Base-by-base conservation (phyloP, 2,797 vertebrate species). In the Bovichtus variegatus region DNA sequence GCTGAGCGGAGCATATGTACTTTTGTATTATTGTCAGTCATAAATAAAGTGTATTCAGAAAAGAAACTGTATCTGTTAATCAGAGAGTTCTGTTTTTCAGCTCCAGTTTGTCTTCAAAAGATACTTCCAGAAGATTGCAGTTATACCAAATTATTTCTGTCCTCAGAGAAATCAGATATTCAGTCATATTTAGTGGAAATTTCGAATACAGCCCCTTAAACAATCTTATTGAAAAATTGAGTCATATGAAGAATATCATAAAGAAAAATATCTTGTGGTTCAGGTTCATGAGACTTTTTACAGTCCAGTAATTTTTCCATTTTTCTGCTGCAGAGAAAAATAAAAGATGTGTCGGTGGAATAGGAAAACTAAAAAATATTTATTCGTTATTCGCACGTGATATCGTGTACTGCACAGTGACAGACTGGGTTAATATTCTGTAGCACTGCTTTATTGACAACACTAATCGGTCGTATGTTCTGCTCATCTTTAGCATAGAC, bases 401-500 rank as follows among this genome's bases (percentile, higher is more conserved):
- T 34, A 16, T 10, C 62, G 21, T 58, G 31, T 66, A 15, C 62
- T 65, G 44, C 53, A 75, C 66, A 71, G n/a, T 57, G 47, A 74
- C 29, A 29, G 19, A 58, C n/a, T 54, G 57, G 61, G 46, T 62
- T 19, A 50, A 55, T 54, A 57, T 63, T 51, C 41, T 27, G 64
- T 23, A 71, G 50, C 49, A 65, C 49, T 58, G 59, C 50, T 83
- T 74, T 53, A 71, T 55, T 81, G 9, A 71, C 74, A 82, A 80
- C 67, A 59, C 60, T 40, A 57, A 73, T 66, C 57, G 51, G 70
- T 85, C 73, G 19, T 72, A 82, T 77, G 51, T 82, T 83, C 34
- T 72, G 66, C 73, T 82, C 74, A 38, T 81, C 71, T 62, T 79
- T 18, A 65, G 54, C 70, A 31, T 60, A 74, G 62, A 86, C 47